Base-by-base conservation (phyloP, 2,888 invertebrate genomes). In the Leucophenga maculata region DNA sequence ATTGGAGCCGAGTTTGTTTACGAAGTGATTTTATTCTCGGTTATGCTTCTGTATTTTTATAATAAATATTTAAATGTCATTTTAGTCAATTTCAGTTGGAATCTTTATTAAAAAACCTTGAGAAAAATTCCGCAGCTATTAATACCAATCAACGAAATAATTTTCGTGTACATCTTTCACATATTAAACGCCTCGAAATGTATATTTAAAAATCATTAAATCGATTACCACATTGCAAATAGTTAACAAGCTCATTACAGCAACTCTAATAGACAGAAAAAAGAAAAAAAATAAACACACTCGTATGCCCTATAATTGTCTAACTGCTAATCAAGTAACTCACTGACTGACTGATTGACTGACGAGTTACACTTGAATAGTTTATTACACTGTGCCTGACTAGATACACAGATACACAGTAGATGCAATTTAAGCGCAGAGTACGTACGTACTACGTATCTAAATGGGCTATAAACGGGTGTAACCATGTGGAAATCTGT, bases 201-300 rank as follows among this genome's bases (percentile, higher is more conserved):
- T 55, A 26, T 55, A 55, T 55, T 55, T 55, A 55, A 22, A 55
- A 20, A 55, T 55, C 60, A 60, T 60, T 60, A 60, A 60, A 60
- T 60, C 44, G 26, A 60, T 60, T 39, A 18, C 44, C 11, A 32
- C 32, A 57, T 22, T 22, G 50, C 32, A 48, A 31, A 64, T 18
- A 31, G 75, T 73, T 75, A 74, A 73, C 74, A 69, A 73, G 76
- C 82, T 78, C 73, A 81, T 79, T 80, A 77, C 74, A 57, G 26
- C 72, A 72, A 70, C 75, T 73, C 68, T 71, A 69, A 39, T 39
- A 11, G 39, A 9, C 11, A 9, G 3, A 55, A 6, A 20, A 9
- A 4, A 46, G 20, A 20, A 9, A 4, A 46, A 55, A 16, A 55
- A 22, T 20, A 4, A 18, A 16, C 11, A 55, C 16, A 55, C 22